Base-by-base conservation (phyloP, 2,113 vertebrate species). In the Mellivora capensis region DNA sequence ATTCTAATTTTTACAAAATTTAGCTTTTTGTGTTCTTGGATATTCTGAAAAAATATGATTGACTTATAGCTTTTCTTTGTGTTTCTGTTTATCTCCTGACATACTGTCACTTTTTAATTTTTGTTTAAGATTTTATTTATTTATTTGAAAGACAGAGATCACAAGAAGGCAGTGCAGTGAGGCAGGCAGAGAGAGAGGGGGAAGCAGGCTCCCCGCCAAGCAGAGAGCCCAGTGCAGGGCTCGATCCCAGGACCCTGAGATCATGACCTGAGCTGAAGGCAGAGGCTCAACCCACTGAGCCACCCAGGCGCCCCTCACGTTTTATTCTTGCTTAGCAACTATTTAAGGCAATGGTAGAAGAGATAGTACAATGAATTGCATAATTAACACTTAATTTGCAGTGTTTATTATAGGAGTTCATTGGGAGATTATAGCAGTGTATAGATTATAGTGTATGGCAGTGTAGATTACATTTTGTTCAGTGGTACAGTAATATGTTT, bases 301-400 rank as follows among this genome's bases (percentile, higher is more conserved):
- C 54, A 57, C 54, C 54, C 54, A 57, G 54, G 54, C 7, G 2
- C 54, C 20, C 20, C 23, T 67, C 37, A 71, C 57, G 91, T 15
- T 88, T 85, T 47, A 92, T 94, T 93, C 27, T 88, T 89, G 29
- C 34, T 88, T 90, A 93, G 57, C 5, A 97, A 91, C 67, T 91
- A 77, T 83, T 94, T 89, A 93, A 95, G 23, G 39, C 47, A 79
- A 1, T 29, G 62, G 34, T 72, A 44, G 27, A 71, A 76, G 62
- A 91, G 77, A 57, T 86, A 87, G 52, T 89, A 52, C 29, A 89
- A 13, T 71, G 34, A 97, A 54, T 25, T 82, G 31, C 14, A 44
- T 72, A 49, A 84, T 96, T 84, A 79, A 20, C 4, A 31, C 57
- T 96, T 91, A 79, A 20, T 94, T 88, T 61, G 11, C 47, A 44